Base-by-base conservation (phyloP, 2,797 vertebrate species). In the Aeoliscus strigatus region DNA sequence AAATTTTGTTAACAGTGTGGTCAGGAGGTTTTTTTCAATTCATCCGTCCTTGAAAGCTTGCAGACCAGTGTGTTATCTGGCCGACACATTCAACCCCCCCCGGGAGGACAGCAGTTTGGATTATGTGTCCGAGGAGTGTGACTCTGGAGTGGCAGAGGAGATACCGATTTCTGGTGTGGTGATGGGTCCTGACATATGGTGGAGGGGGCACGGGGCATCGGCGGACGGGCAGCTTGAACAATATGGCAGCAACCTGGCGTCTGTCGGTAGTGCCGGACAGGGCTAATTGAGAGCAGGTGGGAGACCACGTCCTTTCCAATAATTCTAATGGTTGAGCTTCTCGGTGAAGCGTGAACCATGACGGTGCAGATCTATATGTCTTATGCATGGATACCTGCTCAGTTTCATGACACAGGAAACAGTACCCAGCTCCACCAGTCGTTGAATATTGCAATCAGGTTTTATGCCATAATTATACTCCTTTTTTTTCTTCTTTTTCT, bases 61-160 rank as follows among this genome's bases (percentile, higher is more conserved):
- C 25, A 69, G 55, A 52, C 72, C 48, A 51, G 43, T 54, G 56
- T 57, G 65, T 69, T 80, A 80, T 80, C 76, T 60, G 51, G 51
- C 54, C 59, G 29, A 38, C 62, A 77, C 79, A 83, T 55, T 70
- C 60, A 60, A 14, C 23, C 51, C 70, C 53, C 34, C n/a, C n/a
- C n/a, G n/a, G n/a, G n/a, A n/a, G 62, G 81, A 74, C 73, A 51
- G 70, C 68, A 57, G 46, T 68, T 72, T 60, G 75, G 77, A 79
- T 79, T 75, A 77, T 76, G 69, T 70, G 64, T 79, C 57, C 51
- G 13, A 44, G 23, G 51, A 32, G 46, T 35, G n/a, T 44, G 53
- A 63, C 60, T 64, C 49, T 8, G 30, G 52, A 48, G 67, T 67
- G 66, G 52, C 44, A 34, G 65, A 29, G 36, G 50, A 70, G 71